Base-by-base conservation (phyloP, 2,797 vertebrate genomes). In the Sarcoramphus papa region DNA sequence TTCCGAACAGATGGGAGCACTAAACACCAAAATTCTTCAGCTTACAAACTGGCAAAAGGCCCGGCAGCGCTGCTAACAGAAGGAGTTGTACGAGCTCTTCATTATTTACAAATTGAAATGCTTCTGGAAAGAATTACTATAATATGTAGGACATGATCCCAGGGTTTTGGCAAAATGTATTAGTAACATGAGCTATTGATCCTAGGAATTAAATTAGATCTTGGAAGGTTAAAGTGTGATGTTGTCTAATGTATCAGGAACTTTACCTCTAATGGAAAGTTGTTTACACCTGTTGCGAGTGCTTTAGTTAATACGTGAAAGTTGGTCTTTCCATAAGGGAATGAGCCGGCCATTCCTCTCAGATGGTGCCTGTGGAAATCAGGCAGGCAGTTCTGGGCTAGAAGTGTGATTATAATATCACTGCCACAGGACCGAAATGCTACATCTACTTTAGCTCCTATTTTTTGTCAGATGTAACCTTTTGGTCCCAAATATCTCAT, bases 31-130 rank as follows among this genome's bases (percentile, higher is more conserved):
- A 95, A 96, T 96, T 95, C 96, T 95, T 97, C 94, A 95, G 95
- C 94, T 96, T 96, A 95, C 96, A 96, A 96, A 96, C 96, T 97
- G 96, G 96, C 96, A 97, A 96, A 95, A 86, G 96, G 96, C 96
- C 96, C 96, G 5, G 96, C 85, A 96, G 95, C 0, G 0, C 95
- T 92, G 93, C 95, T 93, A 95, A 95, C 96, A 95, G 95, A 93
- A 96, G 93, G 96, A 97, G 87, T 90, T 94, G 93, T 96, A 96
- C 7, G 95, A 95, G 90, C 63, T 90, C 96, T 95, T 96, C 93
- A 95, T 96, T 96, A 96, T 97, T 95, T 97, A 95, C 97, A 95
- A 97, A 97, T 96, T 90, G 73, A 95, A 95, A 94, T 96, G 96
- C 95, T 97, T 96, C 95, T 97, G 96, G 97, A 97, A 96, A 95